Percentiles rank a stretch among this genome's conserved stretches.
These are phyloP conservation scores for Cantharis flavilabris DNA, from an alignment of 2,888 invertebrate species.

Conservation along the genomic window DNA sequence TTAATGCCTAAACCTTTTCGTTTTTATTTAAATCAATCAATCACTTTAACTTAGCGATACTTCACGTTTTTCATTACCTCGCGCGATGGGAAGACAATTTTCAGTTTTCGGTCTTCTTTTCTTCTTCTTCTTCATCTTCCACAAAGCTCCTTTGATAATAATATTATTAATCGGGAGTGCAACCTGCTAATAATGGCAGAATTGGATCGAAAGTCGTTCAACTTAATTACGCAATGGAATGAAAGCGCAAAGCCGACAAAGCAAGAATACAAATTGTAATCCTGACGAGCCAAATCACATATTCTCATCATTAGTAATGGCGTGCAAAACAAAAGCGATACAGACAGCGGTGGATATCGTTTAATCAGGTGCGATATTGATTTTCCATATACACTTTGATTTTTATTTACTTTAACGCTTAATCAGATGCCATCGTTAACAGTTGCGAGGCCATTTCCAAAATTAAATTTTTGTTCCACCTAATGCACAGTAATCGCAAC, in stretches of 20 bases:
- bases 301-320: background rate
- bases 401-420: background rate
- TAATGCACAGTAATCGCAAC: background rate
- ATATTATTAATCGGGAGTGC: background rate
- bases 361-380: background rate
- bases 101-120: background rate
- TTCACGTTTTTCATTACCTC: background rate
- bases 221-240: background rate
- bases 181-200: background rate
- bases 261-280: background rate
- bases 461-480: background rate
- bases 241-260: background rate
- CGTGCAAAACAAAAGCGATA: background rate
- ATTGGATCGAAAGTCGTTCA: background rate
- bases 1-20: background rate
- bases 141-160: background rate
- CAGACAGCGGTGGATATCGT: background rate
- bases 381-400: background rate
- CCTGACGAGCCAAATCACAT: background rate
- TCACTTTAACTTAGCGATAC: background rate
- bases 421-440: background rate
- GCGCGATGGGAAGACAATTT: background rate
- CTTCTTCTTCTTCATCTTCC: too few species aligned
- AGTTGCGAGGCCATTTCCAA: background rate
- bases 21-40: background rate